Evolutionary conservation across 2,113 vertebrate species (phyloP).

Genomic region (Odontesthes bonariensis): DNA sequence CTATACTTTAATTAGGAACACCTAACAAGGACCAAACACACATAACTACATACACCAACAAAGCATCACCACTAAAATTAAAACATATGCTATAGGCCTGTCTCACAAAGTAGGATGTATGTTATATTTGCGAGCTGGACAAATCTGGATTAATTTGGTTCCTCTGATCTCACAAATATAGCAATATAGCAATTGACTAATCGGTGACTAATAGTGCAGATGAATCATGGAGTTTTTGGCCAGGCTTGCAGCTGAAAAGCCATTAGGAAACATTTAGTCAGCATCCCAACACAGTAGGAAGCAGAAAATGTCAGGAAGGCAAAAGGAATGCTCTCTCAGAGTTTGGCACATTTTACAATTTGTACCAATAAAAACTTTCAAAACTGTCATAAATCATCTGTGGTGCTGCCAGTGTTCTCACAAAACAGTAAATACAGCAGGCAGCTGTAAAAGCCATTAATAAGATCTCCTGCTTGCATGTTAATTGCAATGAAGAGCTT

Average conservation of each 20-base stretch:
- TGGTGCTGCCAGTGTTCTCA: conserved; percentile 1
- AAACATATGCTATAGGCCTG: conserved; percentile 33
- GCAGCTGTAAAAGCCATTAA: conserved; percentile 9
- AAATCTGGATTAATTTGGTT: background rate
- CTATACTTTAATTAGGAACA: background rate
- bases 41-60: background rate
- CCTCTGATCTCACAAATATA: conserved; percentile 10
- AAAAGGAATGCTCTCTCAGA: background rate
- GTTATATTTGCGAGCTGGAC: background rate
- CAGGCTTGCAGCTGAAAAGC: background rate
- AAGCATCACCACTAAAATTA: conserved; percentile 1
- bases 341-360: conserved; percentile 13
- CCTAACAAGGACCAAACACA: background rate
- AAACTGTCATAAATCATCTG: conserved; percentile 25
- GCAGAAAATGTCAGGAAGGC: background rate
- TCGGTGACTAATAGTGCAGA: background rate
- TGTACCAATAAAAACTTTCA: conserved; percentile 3
- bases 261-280: background rate
- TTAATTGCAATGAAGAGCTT: conserved; percentile 11
- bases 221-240: background rate
- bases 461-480: conserved; percentile 26
- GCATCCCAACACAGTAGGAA: background rate
- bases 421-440: conserved; percentile 5
- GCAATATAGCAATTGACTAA: background rate
- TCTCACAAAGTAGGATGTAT: conserved; percentile 43